Percentiles rank a stretch among this genome's conserved stretches.
phyloP scores from a whole-genome alignment of 2,888 invertebrate species.

The Macroteleia sp. region DNA sequence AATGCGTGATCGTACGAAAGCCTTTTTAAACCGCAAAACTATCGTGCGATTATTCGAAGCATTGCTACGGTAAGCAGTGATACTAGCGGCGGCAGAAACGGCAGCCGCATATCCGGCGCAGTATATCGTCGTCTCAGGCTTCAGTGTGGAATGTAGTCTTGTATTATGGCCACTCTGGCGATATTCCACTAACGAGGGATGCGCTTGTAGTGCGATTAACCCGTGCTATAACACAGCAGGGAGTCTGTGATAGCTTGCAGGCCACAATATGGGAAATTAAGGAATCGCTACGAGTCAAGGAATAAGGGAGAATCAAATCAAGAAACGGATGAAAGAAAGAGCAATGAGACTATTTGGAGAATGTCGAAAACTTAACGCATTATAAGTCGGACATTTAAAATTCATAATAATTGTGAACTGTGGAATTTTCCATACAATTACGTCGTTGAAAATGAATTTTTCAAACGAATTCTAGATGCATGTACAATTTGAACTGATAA shows the following conservation, averaged over 20 bases:
- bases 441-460: too few relatives aligned
- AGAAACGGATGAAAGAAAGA: slow-evolving; percentile 44
- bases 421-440: too few relatives aligned
- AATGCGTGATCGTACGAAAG: slow-evolving; percentile 37
- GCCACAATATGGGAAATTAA: slow-evolving; percentile 78
- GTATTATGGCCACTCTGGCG: slow-evolving; percentile 80
- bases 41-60: slow-evolving; percentile 69
- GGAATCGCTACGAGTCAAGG: slow-evolving; percentile 70
- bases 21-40: slow-evolving; percentile 61
- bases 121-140: slow-evolving; percentile 67
- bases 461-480: too few relatives aligned
- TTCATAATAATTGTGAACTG: background rate
- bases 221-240: slow-evolving; percentile 82
- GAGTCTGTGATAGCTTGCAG: slow-evolving; percentile 70
- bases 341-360: slow-evolving; percentile 11
- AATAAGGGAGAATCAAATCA: slow-evolving; percentile 48
- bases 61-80: slow-evolving; percentile 34
- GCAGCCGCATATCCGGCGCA: slow-evolving; percentile 61
- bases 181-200: slow-evolving; percentile 83
- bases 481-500: too few relatives aligned
- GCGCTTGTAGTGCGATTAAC: slow-evolving; percentile 83
- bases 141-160: slow-evolving; percentile 79
- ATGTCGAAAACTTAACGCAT: slow-evolving; percentile 6
- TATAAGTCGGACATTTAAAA: background rate
- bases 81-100: slow-evolving; percentile 53